Conservation (phyloP, 2,888 invertebrate species). For the Calameuta idolon region DNA sequence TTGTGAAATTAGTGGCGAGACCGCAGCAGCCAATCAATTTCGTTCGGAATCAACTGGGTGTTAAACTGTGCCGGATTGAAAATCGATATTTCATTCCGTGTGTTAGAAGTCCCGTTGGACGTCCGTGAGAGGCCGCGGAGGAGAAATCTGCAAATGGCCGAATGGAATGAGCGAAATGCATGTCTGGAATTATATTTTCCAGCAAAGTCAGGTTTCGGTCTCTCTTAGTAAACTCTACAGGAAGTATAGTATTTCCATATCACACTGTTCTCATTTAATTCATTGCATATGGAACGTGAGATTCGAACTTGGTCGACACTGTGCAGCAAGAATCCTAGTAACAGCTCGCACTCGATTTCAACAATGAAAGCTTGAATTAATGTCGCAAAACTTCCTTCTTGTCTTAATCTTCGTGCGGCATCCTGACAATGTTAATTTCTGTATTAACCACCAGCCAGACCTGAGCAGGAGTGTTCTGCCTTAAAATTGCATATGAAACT, state of each 20-base stretch:
- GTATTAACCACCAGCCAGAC: neutral
- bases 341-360: neutral
- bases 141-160: conserved; percentile 22
- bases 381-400: neutral
- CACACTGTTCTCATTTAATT: neutral
- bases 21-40: conserved; percentile 44
- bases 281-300: conserved; percentile 9
- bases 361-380: conserved; percentile 8
- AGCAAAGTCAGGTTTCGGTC: neutral
- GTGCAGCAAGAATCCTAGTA: neutral
- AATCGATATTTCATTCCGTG: conserved; percentile 54
- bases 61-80: conserved; percentile 56
- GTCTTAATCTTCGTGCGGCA: neutral
- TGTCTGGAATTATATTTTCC: neutral
- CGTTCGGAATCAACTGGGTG: conserved; percentile 54
- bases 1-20: conserved; percentile 10
- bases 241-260: neutral
- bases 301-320: neutral
- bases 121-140: conserved; percentile 38
- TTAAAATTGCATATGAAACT: neutral
- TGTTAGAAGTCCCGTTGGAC: conserved; percentile 14
- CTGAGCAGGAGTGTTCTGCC: neutral
- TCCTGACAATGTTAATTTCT: neutral
- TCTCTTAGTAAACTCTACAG: neutral
- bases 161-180: conserved; percentile 28